Conservation (phyloP, 2,797 vertebrate species). For the Lepus townsendii region DNA sequence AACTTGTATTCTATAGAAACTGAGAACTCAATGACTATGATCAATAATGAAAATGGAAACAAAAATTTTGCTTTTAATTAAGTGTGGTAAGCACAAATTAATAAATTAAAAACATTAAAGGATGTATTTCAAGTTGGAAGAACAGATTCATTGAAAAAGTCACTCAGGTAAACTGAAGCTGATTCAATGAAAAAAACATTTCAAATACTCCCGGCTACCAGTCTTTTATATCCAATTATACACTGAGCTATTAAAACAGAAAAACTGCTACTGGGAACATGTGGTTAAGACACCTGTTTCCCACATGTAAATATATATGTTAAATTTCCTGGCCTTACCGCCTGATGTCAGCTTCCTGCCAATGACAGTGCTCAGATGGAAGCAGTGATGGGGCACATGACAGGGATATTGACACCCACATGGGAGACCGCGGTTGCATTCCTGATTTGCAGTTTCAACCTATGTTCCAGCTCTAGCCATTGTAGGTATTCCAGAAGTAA, state of each 20-base stretch:
- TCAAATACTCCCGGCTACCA: not conserved
- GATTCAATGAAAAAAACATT: not conserved
- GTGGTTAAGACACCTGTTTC: too few relatives aligned
- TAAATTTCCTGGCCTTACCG: too few relatives aligned
- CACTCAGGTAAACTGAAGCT: not conserved
- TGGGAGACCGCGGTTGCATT: too few relatives aligned
- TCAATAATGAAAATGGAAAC: not conserved
- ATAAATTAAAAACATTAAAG: constrained; percentile 22
- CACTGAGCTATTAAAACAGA: not conserved
- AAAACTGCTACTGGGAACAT: too few relatives aligned
- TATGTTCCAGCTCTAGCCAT: too few relatives aligned
- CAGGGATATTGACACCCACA: too few relatives aligned
- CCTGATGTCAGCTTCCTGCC: too few relatives aligned
- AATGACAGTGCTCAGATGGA: too few relatives aligned
- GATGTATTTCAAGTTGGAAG: not conserved
- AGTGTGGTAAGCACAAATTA: not conserved
- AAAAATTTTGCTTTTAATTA: not conserved
- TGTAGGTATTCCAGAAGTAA: too few relatives aligned
- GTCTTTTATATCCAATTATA: not conserved
- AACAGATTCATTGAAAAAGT: not conserved
- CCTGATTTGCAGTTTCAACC: too few relatives aligned
- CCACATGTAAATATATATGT: too few relatives aligned
- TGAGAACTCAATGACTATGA: not conserved
- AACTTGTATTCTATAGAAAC: not conserved
- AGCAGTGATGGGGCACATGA: too few relatives aligned